A percentile compares a stretch with the other conserved stretches of the same genome.
These are phyloP conservation scores for Netelia inedita DNA, from an alignment of 2,888 invertebrate genomes.

Conservation along the genomic window DNA sequence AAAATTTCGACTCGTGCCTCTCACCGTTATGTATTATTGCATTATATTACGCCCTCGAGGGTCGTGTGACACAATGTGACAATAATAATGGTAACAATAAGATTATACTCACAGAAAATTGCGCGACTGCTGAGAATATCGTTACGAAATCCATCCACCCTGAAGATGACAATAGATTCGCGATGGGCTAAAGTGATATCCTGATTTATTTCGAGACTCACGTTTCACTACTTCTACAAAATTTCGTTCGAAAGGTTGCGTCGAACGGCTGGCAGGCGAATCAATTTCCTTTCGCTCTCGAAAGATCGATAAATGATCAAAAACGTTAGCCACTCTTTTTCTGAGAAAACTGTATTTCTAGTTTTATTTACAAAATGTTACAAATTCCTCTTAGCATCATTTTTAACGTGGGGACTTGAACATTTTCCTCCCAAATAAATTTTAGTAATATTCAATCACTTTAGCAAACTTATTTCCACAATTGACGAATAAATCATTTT, in stretches of 20 bases:
- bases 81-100: slow-evolving; percentile 18
- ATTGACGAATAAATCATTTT: not conserved
- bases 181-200: slow-evolving; percentile 29
- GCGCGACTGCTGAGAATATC: slow-evolving; percentile 1
- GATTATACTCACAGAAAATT: not conserved
- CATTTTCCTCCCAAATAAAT: not conserved
- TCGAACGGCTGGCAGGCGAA: slow-evolving; percentile 23
- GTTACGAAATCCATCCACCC: not conserved
- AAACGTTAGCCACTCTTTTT: too few species aligned
- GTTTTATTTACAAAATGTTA: too few species aligned
- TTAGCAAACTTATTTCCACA: too few species aligned
- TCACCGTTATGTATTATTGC: slow-evolving; percentile 47
- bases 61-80: slow-evolving; percentile 20
- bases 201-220: not conserved
- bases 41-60: slow-evolving; percentile 60
- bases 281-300: slow-evolving; percentile 35
- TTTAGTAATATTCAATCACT: not conserved
- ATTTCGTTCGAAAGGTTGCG: slow-evolving; percentile 37
- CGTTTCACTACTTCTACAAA: not conserved
- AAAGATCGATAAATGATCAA: too few species aligned
- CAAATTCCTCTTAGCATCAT: too few species aligned
- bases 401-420: too few species aligned
- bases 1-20: slow-evolving; percentile 56
- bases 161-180: slow-evolving; percentile 46
- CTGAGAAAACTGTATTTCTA: too few species aligned